Evolutionary conservation across 2,113 vertebrate species (phyloP), one percentile per base, ranked within the genome.

Genomic region (Sisor rabdophorus): DNA sequence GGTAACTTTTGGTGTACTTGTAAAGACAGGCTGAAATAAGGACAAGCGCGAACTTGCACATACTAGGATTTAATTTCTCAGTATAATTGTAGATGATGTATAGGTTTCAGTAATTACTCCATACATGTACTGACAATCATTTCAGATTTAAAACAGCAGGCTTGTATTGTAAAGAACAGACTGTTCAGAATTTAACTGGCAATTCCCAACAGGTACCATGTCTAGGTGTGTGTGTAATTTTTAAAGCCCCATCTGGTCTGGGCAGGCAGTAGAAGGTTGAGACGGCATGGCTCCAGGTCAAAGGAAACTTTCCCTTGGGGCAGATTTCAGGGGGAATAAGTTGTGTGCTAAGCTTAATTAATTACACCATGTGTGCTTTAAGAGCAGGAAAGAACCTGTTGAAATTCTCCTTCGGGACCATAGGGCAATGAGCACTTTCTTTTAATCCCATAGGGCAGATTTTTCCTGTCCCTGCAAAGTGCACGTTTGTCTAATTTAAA

Each of bases 281-380:
- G 75, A 59, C 71, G 72, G 68, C 69, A 52, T 47, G 56, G 70
- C 52, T 28, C 32, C 58, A 71, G 63, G 71, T 77, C 70, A 80
- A 70, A 80, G 77, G 28, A 74, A 75, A 59, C 3, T 59, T 58
- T 65, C 71, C 52, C 19, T n/a, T 40, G 26, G 59, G 76, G 65
- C 72, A 82, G 78, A 69, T 47, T 63, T 74, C 26, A 50, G n/a
- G 47, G 50, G 50, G 59, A 53, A 48, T 54, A 63, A 63, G 67
- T 65, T 58, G 69, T 40, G 50, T 56, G 64, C 77, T 53, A 69
- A 76, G 71, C 65, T 78, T 52, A 83, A 82, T 82, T 81, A 81
- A 76, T 60, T 44, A 26, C 50, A 16, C 53, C 56, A 64, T n/a
- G 26, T 68, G 50, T 58, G 22, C 44, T 54, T 50, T 50, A 4